phyloP scores from a whole-genome alignment of 2,888 invertebrate genomes.

The Chydorus sphaericus region DNA sequence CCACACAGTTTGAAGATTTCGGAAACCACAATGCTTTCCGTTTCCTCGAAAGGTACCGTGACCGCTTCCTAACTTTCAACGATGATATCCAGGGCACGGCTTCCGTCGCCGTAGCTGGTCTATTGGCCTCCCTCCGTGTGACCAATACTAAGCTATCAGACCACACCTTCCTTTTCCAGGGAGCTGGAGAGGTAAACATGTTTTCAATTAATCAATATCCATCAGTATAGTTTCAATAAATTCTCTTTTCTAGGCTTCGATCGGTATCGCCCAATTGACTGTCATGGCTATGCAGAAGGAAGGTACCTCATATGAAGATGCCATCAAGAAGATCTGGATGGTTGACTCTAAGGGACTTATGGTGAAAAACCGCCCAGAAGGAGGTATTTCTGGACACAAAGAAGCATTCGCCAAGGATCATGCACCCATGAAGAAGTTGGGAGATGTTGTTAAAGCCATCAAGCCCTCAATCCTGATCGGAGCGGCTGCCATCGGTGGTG shows the following conservation, averaged over 20 bases:
- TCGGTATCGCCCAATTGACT: slow-evolving; percentile 85
- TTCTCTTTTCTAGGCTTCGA: slow-evolving; percentile 48
- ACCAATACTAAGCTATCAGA: slow-evolving; percentile 69
- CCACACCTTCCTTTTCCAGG: slow-evolving; percentile 81
- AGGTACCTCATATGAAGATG: slow-evolving; percentile 58
- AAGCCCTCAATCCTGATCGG: slow-evolving; percentile 88
- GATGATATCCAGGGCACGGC: slow-evolving; percentile 99
- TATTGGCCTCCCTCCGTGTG: slow-evolving; percentile 69
- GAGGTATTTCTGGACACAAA: slow-evolving; percentile 43
- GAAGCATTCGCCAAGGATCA: slow-evolving; percentile 62
- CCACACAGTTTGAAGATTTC: slow-evolving; percentile 89
- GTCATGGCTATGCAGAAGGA: slow-evolving; percentile 84
- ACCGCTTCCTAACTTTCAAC: slow-evolving; percentile 87
- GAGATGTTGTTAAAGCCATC: slow-evolving; percentile 60
- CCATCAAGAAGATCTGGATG: slow-evolving; percentile 75
- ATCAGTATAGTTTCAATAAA: background rate
- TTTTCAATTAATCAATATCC: too few relatives aligned
- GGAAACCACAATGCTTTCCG: slow-evolving; percentile 94
- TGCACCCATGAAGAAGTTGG: slow-evolving; percentile 56
- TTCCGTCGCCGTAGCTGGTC: slow-evolving; percentile 84
- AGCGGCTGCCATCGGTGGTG: slow-evolving; percentile 83
- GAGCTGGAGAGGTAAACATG: slow-evolving; percentile 74
- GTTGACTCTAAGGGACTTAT: slow-evolving; percentile 92
- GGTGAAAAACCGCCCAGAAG: slow-evolving; percentile 40
- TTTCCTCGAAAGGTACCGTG: slow-evolving; percentile 74